Evolutionary conservation across 2,888 invertebrate species (phyloP), one percentile per base, ranked within the genome.

Genomic region (Heteromyza rotundicornis): DNA sequence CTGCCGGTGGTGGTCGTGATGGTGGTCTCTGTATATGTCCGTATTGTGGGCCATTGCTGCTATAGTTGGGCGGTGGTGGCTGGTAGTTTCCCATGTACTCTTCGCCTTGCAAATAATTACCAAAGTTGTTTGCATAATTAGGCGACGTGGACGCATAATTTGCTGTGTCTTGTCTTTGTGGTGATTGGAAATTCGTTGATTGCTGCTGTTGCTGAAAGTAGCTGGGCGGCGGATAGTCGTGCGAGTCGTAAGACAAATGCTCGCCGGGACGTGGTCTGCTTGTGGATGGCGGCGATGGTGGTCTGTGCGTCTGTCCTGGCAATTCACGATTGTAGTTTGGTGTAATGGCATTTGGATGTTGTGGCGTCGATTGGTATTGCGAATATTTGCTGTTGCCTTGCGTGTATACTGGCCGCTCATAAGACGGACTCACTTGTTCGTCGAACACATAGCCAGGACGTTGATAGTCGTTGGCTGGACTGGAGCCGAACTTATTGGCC

Each of bases 81-180:
- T 59, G 23, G 52, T 59, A 59, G 52, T 59, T 57, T 51, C 51
- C 50, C 35, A 50, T 20, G 20, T 57, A 57, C 20, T 57, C 27
- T 27, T 57, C 47, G 65, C 62, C 65, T 66, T 75, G 74, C 77
- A 79, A 74, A 80, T 79, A 80, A 79, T 79, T 78, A 72, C 75
- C 76, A 72, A 75, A 72, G 75, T 73, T 77, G 80, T 80, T 79
- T 80, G 76, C 79, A 79, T 79, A 79, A 80, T 80, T 79, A 80
- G 80, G 70, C 70, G 75, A 69, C 51, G 69, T 52, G 7, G 63
- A 51, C 44, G 49, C 24, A 14, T 68, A 54, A 2, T 61, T 20
- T 2, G 64, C 22, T 17, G 69, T 58, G 22, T 57, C 62, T 36
- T 67, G 63, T 14, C 44, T 52, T 23, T 64, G 69, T 56, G 66